Evolutionary conservation across 2,113 vertebrate species (phyloP).

Genomic region (Glareola pratincola): DNA sequence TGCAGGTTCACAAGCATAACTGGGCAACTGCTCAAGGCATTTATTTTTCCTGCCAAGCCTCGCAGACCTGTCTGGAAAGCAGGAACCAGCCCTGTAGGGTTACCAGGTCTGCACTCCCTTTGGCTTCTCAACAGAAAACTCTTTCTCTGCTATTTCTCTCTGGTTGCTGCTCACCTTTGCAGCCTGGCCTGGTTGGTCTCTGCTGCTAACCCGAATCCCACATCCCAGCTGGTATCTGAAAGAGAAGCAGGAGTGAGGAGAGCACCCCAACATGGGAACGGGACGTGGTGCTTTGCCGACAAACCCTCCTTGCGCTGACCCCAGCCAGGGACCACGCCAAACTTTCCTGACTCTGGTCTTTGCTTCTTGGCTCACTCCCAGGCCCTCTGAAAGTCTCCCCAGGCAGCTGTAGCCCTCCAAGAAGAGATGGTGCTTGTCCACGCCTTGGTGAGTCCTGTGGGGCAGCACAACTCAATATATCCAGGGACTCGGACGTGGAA

Average conservation of each 20-base stretch:
- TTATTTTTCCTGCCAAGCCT: background rate
- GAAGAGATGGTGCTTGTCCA: background rate
- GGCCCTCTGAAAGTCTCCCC: background rate
- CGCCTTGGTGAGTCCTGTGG: background rate
- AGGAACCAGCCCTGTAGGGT: background rate
- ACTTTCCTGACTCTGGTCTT: background rate
- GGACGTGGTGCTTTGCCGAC: background rate
- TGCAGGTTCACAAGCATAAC: background rate
- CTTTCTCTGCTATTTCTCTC: background rate
- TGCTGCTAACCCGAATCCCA: background rate
- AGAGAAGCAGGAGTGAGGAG: background rate
- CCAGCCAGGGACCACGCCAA: background rate
- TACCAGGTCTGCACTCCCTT: background rate
- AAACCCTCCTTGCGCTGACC: background rate
- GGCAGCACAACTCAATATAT: background rate
- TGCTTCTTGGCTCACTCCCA: background rate
- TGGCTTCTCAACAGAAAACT: background rate
- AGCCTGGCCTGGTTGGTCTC: background rate
- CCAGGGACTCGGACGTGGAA: background rate
- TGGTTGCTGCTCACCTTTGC: background rate
- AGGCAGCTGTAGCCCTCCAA: background rate
- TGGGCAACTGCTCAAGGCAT: background rate
- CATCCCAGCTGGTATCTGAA: background rate
- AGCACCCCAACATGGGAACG: rapidly evolving
- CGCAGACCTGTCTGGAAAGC: background rate